phyloP scores from a whole-genome alignment of 1,140 invertebrate genomes.

The Drosophila sproati region DNA sequence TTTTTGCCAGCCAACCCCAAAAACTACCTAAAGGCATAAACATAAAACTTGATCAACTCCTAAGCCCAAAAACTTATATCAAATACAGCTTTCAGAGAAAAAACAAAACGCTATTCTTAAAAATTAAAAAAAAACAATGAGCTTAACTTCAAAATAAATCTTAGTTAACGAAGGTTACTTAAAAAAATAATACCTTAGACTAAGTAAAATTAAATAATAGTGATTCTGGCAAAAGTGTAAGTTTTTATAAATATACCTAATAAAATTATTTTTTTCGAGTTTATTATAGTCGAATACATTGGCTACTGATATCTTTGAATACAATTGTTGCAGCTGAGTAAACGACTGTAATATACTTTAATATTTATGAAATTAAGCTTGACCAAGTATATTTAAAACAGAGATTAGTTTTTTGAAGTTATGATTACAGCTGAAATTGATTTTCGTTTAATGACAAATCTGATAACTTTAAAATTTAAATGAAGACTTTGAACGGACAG shows the following conservation, averaged over 20 bases:
- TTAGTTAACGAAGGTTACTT: neutral
- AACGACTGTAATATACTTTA: neutral
- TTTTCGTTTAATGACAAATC: too few relatives aligned
- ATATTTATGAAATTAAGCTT: too few relatives aligned
- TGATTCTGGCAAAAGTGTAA: constrained; percentile 4
- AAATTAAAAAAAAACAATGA: neutral
- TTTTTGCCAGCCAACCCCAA: constrained; percentile 49
- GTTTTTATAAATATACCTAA: neutral
- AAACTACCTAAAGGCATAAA: neutral
- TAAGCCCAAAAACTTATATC: neutral
- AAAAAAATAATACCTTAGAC: neutral
- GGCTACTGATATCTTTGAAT: neutral
- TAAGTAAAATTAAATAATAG: neutral
- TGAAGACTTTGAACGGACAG: too few relatives aligned
- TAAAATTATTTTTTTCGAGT: neutral
- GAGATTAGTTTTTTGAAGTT: too few relatives aligned
- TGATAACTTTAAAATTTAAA: too few relatives aligned
- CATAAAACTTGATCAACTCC: neutral
- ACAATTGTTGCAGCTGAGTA: neutral
- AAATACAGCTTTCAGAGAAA: neutral
- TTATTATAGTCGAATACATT: neutral
- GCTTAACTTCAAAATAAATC: neutral
- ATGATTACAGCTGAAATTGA: too few relatives aligned
- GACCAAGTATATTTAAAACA: too few relatives aligned
- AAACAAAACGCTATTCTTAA: neutral